Evolutionary conservation across 2,113 vertebrate genomes (phyloP).

Genomic region (Hydrolagus affinis): DNA sequence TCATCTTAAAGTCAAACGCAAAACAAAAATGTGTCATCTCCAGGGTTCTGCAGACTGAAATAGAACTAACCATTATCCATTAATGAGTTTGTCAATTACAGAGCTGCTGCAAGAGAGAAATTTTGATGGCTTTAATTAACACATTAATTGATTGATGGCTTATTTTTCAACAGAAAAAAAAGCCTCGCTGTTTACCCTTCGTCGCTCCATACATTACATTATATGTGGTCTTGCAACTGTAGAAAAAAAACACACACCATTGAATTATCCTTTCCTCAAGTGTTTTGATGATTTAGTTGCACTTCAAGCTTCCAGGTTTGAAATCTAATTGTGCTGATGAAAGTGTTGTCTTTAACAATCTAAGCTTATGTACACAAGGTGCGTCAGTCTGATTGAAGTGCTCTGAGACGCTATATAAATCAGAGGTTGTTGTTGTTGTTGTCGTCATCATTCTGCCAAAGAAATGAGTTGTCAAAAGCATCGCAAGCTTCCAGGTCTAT

Average conservation of each 20-base stretch:
- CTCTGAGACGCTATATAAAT: no score
- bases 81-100: slow-evolving; percentile 26
- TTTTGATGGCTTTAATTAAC: slow-evolving; percentile 28
- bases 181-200: neutral
- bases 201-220: slow-evolving; percentile 11
- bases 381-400: no score
- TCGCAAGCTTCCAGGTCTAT: no score
- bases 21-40: slow-evolving; percentile 10
- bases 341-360: neutral
- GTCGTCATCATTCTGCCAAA: no score
- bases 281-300: neutral
- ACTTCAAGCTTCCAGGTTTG: neutral
- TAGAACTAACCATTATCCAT: slow-evolving; percentile 26
- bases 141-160: slow-evolving; percentile 21
- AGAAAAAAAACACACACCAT: slow-evolving; percentile 12
- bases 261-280: neutral
- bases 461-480: no score
- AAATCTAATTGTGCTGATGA: neutral
- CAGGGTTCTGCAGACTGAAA: slow-evolving; percentile 12
- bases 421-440: no score
- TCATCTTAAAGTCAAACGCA: slow-evolving; percentile 14
- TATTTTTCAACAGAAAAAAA: slow-evolving; percentile 24
- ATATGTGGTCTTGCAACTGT: neutral
- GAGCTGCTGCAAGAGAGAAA: slow-evolving; percentile 19
- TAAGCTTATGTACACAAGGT: neutral